Evolutionary conservation across 2,113 vertebrate species (phyloP).

Genomic region (Urocynchramus pylzowi): DNA sequence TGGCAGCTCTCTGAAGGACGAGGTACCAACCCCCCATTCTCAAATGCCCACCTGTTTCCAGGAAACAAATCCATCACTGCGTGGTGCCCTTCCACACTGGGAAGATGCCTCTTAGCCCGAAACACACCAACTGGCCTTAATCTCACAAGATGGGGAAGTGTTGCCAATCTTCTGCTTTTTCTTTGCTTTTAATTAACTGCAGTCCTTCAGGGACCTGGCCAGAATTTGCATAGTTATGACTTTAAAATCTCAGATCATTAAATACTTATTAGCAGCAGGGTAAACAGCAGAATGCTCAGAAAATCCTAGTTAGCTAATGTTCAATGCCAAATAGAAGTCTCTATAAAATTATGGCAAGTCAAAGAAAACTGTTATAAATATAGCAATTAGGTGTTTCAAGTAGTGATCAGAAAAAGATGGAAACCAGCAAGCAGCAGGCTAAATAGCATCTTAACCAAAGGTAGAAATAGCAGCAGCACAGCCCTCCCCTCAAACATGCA

Average conservation of each 20-base stretch:
- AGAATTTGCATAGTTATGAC: conserved; percentile 56
- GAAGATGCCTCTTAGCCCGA: neutral
- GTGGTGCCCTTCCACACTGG: accelerated
- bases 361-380: conserved; percentile 50
- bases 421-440: conserved; percentile 32
- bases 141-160: neutral
- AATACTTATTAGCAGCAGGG: conserved; percentile 34
- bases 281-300: conserved; percentile 49
- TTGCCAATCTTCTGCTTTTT: neutral
- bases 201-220: conserved; percentile 28
- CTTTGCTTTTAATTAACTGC: conserved; percentile 43
- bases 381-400: conserved; percentile 44
- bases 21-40: neutral
- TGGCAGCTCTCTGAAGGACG: neutral
- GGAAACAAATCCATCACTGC: neutral
- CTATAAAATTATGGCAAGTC: conserved; percentile 18
- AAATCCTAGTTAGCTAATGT: conserved; percentile 27
- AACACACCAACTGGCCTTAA: neutral
- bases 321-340: neutral
- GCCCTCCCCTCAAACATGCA: neutral
- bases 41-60: neutral
- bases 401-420: conserved; percentile 25
- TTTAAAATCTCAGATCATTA: conserved; percentile 52
- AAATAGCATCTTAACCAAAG: conserved; percentile 22
- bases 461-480: conserved; percentile 22